Base-by-base conservation (phyloP, 2,888 invertebrate species). In the Crepidodera aurea region DNA sequence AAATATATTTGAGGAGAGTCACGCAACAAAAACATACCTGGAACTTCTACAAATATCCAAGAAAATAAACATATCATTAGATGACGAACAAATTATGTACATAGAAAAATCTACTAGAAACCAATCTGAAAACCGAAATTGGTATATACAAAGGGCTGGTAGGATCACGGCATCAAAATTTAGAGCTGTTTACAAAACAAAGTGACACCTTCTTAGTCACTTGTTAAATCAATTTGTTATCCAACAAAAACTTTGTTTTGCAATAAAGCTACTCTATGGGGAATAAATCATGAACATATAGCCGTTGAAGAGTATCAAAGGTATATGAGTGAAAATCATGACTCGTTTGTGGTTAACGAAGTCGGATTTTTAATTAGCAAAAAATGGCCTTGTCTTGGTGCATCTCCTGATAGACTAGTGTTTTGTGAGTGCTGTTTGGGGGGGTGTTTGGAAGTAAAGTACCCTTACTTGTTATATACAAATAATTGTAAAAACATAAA, bases 221-320 rank as follows among this genome's bases (percentile, higher is more conserved):
- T 62, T 18, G 48, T 62, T 3, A 62, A 62, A 40, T 15, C 32
- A 8, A 53, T 57, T 44, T 53, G 62, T 57, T 62, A 62, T 25
- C 46, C 56, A 27, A 51, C 46, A 15, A 37, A 55, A 42, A 29
- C 29, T 8, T 13, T 18, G 15, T 60, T 39, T 50, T 27, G 12
- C 8, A 55, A n/a, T 25, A 60, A 55, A 55, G 37, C 37, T 2
- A 37, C 37, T 13, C 2, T 13, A 5, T 37, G 37, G 37, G 37
- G 37, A 37, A 13, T 37, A 37, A 13, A 4, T 4, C 37, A 37
- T 37, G 37, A 37, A 37, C 13, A 37, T 37, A 13, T 15, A n/a
- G 37, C 37, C 2, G 37, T 13, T 3, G 12, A 37, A 13, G 13
- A 3, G 3, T 37, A 37, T 13, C 2, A 37, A 7, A 13, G 2